Evolutionary conservation across 2,888 invertebrate genomes (phyloP).

Genomic region (Andrena chrysosceles): DNA sequence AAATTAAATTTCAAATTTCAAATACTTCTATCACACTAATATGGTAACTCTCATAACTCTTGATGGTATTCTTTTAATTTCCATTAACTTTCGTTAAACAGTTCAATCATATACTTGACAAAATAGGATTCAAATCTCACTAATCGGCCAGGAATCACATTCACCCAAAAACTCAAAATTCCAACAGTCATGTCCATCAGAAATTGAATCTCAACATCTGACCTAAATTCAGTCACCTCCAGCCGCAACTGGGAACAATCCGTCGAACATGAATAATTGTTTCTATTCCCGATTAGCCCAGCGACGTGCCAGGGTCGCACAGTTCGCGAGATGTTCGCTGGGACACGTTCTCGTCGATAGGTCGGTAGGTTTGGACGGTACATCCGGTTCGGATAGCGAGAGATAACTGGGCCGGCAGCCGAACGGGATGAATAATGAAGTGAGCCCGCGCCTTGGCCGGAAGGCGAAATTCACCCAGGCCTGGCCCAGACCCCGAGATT

Average conservation of each 20-base stretch:
- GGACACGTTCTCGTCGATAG: slow-evolving; percentile 73
- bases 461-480: slow-evolving; percentile 78
- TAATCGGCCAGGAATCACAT: too few species aligned
- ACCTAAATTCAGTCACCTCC: background rate
- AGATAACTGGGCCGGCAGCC: slow-evolving; percentile 79
- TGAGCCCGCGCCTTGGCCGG: slow-evolving; percentile 82
- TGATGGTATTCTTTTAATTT: too few species aligned
- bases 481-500: slow-evolving; percentile 80
- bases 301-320: slow-evolving; percentile 39
- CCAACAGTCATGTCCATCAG: too few species aligned
- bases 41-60: too few species aligned
- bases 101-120: too few species aligned
- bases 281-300: slow-evolving; percentile 36
- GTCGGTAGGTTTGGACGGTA: slow-evolving; percentile 71
- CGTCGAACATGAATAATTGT: slow-evolving; percentile 43
- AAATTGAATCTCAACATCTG: too few species aligned
- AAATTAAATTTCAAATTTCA: too few species aligned
- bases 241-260: background rate
- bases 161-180: too few species aligned
- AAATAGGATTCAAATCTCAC: too few species aligned
- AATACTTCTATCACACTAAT: too few species aligned
- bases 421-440: slow-evolving; percentile 85
- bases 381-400: slow-evolving; percentile 72
- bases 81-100: too few species aligned
- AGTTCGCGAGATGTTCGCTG: slow-evolving; percentile 77